Evolutionary conservation across 2,797 vertebrate genomes (phyloP).

Genomic region (Argya squamiceps): DNA sequence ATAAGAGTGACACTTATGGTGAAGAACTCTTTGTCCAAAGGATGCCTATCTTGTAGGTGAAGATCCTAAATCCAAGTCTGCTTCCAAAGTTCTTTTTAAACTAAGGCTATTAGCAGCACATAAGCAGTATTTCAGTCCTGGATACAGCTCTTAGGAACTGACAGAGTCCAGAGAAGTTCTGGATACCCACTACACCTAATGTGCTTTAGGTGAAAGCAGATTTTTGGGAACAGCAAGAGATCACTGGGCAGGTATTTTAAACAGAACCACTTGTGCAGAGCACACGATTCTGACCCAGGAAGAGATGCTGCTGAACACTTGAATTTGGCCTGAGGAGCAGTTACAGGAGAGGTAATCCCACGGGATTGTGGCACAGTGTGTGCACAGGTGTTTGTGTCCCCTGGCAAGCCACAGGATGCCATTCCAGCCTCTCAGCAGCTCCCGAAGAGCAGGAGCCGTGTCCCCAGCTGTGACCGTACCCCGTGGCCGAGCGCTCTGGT

Average conservation of each 20-base stretch:
- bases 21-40: background rate
- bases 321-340: background rate
- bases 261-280: background rate
- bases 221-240: background rate
- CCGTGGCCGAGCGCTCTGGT: slow-evolving; percentile 88
- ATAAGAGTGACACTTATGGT: background rate
- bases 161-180: background rate
- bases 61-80: background rate
- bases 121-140: background rate
- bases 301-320: rapidly evolving
- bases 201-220: background rate
- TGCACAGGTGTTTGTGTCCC: background rate
- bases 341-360: background rate
- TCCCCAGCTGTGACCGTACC: slow-evolving; percentile 74
- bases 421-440: background rate
- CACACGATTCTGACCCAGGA: rapidly evolving
- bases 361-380: background rate
- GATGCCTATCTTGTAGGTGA: background rate
- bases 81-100: background rate
- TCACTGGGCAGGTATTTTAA: background rate
- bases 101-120: background rate
- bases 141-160: background rate
- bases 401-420: background rate
- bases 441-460: rapidly evolving
- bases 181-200: background rate